phyloP scores from a whole-genome alignment of 2,888 invertebrate genomes.

The Bugula neritina region DNA sequence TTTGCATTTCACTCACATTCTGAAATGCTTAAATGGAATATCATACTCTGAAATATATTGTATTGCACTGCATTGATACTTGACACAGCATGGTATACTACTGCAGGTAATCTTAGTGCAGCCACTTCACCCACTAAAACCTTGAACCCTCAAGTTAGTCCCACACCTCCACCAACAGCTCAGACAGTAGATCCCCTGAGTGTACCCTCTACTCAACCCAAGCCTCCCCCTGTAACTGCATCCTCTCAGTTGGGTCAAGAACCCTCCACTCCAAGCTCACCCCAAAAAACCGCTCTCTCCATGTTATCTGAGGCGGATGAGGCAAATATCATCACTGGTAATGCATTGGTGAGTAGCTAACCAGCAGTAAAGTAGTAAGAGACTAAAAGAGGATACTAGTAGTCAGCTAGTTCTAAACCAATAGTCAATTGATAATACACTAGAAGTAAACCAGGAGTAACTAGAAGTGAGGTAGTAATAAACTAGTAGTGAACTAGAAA shows the following conservation, averaged over 20 bases:
- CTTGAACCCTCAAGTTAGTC: not conserved
- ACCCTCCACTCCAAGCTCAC: not conserved
- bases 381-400: no score
- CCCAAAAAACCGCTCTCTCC: conserved; percentile 3
- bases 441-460: no score
- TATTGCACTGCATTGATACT: no score
- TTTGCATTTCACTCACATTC: no score
- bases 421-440: no score
- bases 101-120: no score
- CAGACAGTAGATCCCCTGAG: not conserved
- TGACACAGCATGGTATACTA: no score
- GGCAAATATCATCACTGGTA: conserved; percentile 24
- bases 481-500: no score
- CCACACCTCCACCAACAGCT: conserved; percentile 18
- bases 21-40: no score
- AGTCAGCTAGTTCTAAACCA: no score
- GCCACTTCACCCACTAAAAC: not conserved
- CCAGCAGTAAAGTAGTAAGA: not conserved
- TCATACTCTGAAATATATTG: no score
- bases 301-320: conserved; percentile 19
- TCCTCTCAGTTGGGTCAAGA: not conserved
- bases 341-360: conserved; percentile 9
- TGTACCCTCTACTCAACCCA: not conserved
- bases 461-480: no score
- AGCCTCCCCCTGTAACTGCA: not conserved